Conservation (phyloP, 2,888 invertebrate species). For the Lottia gigantea region DNA sequence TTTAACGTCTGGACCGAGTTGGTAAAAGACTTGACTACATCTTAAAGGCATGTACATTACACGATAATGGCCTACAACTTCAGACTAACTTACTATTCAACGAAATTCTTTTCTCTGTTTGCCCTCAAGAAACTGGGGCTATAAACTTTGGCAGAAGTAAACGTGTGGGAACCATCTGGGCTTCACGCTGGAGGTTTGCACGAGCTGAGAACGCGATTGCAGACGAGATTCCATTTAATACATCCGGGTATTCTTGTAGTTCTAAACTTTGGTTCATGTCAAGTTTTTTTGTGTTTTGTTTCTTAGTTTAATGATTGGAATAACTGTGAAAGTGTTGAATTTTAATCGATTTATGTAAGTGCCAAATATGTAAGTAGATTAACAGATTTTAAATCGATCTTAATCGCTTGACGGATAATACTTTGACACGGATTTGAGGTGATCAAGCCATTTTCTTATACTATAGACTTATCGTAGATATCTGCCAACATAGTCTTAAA, state of each 20-base stretch:
- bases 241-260: conserved; percentile 5
- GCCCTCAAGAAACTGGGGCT: conserved; percentile 10
- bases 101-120: conserved; percentile 8
- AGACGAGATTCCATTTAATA: conserved; percentile 4
- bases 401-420: too few species aligned
- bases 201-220: conserved; percentile 10
- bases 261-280: background rate
- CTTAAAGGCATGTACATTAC: conserved; percentile 6
- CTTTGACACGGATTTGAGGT: too few species aligned
- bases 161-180: conserved; percentile 11
- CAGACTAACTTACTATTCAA: background rate
- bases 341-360: background rate
- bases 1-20: background rate
- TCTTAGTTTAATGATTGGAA: background rate
- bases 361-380: background rate
- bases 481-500: background rate
- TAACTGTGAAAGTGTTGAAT: background rate
- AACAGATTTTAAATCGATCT: background rate
- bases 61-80: background rate
- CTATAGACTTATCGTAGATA: background rate
- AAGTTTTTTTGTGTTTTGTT: background rate
- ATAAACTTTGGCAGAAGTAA: conserved; percentile 10
- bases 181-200: conserved; percentile 6
- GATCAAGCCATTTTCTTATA: too few species aligned
- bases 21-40: background rate